Base-by-base conservation (phyloP, 2,113 vertebrate species). In the Chauna torquata region DNA sequence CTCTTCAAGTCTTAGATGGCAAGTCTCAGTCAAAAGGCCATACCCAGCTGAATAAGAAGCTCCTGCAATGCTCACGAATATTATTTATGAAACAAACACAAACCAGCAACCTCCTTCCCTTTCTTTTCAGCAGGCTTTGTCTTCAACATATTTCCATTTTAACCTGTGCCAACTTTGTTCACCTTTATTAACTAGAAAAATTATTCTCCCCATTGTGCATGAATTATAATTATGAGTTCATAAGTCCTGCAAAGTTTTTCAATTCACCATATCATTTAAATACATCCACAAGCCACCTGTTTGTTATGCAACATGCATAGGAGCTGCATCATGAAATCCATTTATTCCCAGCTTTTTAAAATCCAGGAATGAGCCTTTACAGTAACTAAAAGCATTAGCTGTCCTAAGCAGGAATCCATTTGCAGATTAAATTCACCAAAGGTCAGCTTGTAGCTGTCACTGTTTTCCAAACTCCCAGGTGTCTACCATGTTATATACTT, bases 381-480 rank as follows among this genome's bases (percentile, higher is more conserved):
- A 96, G 81, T 93, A 96, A 98, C 94, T 98, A 97, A 98, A 99
- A 97, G 97, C 98, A 98, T 98, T 98, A 98, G 97, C 97, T 95
- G 94, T 96, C 97, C 98, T 98, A 98, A 98, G 97, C 98, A 97
- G 91, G 82, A 97, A 97, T 97, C 98, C 98, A 99, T 99, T 99
- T 99, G 98, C 98, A 98, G 98, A 99, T 98, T 98, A 98, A 98
- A 98, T 99, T 98, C 94, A 18, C 97, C 96, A 94, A 98, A 98
- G 97, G 96, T 98, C 98, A 97, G 98, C 98, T 97, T 97, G 97
- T 97, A 98, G 98, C 98, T 98, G 97, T 95, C 97, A 96, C 96
- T 96, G 78, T 72, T 94, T 61, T 72, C 93, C 94, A 97, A 91
- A 49, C 77, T 82, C 95, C 94, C 86, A 78, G 81, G 72, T 97